These are phyloP conservation scores for Ctenicera cuprea DNA, from an alignment of 2,888 invertebrate species.

Conservation along the genomic window DNA sequence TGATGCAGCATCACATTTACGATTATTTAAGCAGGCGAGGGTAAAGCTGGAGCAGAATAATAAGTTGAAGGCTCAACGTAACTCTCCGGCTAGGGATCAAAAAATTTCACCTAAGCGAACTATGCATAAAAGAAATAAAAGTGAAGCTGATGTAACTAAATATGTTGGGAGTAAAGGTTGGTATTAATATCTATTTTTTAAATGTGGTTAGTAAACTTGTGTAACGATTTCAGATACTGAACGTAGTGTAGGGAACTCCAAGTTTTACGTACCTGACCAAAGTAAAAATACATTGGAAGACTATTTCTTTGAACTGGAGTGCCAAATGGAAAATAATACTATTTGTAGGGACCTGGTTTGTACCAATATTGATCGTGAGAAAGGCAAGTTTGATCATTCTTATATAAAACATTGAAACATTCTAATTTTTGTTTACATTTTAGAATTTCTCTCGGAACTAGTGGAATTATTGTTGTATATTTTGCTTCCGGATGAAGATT, in stretches of 20 bases:
- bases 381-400: slow-evolving; percentile 67
- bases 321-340: slow-evolving; percentile 87
- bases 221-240: slow-evolving; percentile 58
- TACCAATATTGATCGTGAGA: slow-evolving; percentile 80
- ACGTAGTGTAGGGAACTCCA: slow-evolving; percentile 76
- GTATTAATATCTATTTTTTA: not conserved
- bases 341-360: slow-evolving; percentile 89
- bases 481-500: slow-evolving; percentile 88
- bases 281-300: slow-evolving; percentile 77
- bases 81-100: slow-evolving; percentile 67
- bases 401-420: too few relatives aligned
- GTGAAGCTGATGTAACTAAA: slow-evolving; percentile 84
- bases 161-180: slow-evolving; percentile 73
- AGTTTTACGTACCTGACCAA: slow-evolving; percentile 77
- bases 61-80: slow-evolving; percentile 63
- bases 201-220: not conserved
- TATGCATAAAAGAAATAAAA: slow-evolving; percentile 81
- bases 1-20: slow-evolving; percentile 91
- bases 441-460: slow-evolving; percentile 88
- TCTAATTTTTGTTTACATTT: slow-evolving; percentile 57
- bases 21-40: slow-evolving; percentile 88
- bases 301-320: slow-evolving; percentile 92
- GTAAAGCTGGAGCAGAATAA: slow-evolving; percentile 69
- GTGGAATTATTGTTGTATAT: slow-evolving; percentile 89
- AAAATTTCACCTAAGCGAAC: slow-evolving; percentile 68